Evolutionary conservation across 2,113 vertebrate genomes (phyloP).

Genomic region (Mormyrus lacerda): DNA sequence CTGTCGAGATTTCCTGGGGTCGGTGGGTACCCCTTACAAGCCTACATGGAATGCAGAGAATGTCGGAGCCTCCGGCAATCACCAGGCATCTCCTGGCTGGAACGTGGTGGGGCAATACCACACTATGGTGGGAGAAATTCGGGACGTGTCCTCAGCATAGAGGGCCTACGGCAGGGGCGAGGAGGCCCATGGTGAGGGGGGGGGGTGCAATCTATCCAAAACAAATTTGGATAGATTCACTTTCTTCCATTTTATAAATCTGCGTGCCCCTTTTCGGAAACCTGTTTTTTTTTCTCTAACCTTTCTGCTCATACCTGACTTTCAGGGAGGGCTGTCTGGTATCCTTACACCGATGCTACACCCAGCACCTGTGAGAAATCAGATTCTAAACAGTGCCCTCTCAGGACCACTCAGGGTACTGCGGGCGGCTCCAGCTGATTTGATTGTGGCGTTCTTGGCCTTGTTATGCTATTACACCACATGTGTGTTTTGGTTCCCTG

Average conservation of each 20-base stretch:
- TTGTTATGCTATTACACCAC: background rate
- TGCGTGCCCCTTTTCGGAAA: background rate
- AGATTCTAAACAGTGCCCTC: constrained; percentile 6
- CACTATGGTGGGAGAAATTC: background rate
- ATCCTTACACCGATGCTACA: background rate
- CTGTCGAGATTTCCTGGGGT: constrained; percentile 2
- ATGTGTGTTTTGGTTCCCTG: background rate
- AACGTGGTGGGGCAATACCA: background rate
- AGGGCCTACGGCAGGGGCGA: background rate
- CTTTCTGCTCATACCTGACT: background rate
- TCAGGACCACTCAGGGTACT: background rate
- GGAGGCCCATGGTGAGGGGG: background rate
- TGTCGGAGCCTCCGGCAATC: background rate
- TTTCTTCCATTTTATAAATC: background rate
- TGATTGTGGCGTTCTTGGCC: background rate
- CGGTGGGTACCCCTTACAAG: background rate
- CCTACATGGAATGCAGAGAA: constrained; percentile 16
- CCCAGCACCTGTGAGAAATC: background rate
- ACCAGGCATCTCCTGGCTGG: background rate
- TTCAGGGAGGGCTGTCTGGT: background rate
- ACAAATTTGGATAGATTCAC: too few species aligned
- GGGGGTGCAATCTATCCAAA: background rate
- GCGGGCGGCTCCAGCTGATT: background rate
- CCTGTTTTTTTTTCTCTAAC: background rate
- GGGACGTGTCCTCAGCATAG: background rate